Conservation (phyloP, 1,140 invertebrate genomes). For the Lepidurus couesii region DNA sequence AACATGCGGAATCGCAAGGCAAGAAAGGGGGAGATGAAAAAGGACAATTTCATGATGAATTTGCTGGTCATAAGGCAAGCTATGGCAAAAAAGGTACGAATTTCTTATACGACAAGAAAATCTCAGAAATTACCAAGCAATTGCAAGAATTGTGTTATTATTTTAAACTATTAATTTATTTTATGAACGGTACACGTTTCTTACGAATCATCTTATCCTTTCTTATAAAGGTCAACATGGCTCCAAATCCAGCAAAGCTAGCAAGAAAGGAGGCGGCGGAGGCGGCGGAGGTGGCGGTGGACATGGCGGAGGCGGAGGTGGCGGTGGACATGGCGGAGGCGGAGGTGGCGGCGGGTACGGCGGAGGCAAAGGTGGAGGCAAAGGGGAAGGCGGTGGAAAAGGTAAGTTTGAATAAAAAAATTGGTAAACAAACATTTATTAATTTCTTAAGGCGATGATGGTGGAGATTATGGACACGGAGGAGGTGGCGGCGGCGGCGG, state of each 20-base stretch:
- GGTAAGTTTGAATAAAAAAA: not conserved
- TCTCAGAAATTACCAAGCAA: too few relatives aligned
- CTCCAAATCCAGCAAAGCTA: not conserved
- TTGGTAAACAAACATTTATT: not conserved
- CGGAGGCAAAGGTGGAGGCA: not conserved
- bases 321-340: not conserved
- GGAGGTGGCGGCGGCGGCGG: not conserved
- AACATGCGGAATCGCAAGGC: constrained; percentile 33
- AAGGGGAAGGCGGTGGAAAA: not conserved
- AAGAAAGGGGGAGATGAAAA: constrained; percentile 35
- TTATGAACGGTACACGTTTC: too few relatives aligned
- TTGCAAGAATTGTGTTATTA: too few relatives aligned
- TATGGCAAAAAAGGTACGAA: not conserved
- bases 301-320: not conserved
- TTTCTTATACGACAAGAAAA: too few relatives aligned
- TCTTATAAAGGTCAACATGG: not conserved
- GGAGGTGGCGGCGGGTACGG: not conserved
- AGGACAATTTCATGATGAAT: not conserved
- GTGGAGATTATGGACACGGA: not conserved
- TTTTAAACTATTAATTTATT: too few relatives aligned
- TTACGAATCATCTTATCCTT: not conserved
- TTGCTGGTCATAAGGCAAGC: not conserved
- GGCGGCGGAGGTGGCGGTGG: not conserved
- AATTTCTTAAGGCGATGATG: not conserved
- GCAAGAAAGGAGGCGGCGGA: constrained; percentile 4